These are phyloP conservation scores for Myopa tessellatipennis DNA, from an alignment of 2,888 invertebrate species.

Conservation along the genomic window DNA sequence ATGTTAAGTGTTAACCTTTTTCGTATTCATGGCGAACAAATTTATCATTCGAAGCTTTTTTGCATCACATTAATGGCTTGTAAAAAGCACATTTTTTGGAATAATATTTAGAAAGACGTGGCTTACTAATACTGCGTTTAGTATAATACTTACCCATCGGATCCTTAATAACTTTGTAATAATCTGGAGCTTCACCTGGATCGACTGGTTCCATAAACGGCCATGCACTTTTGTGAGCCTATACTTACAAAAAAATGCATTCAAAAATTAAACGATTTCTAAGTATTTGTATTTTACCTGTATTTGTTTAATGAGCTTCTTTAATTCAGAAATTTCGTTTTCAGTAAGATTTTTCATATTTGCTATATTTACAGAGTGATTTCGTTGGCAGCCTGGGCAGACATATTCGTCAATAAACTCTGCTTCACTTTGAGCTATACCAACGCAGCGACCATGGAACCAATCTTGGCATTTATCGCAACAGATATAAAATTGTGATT, in stretches of 20 bases:
- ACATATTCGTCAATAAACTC: slow-evolving; percentile 96
- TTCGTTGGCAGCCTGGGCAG: slow-evolving; percentile 94
- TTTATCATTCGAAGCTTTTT: too few relatives aligned
- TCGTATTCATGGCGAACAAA: too few relatives aligned
- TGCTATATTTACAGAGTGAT: slow-evolving; percentile 88
- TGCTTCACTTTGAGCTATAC: slow-evolving; percentile 92
- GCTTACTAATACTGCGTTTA: not conserved
- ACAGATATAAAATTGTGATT: slow-evolving; percentile 98
- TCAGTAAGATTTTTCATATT: slow-evolving; percentile 86
- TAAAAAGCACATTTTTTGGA: too few relatives aligned
- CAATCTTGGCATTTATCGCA: slow-evolving; percentile 99
- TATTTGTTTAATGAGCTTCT: slow-evolving; percentile 88
- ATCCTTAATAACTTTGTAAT: slow-evolving; percentile 94
- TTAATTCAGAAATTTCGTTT: slow-evolving; percentile 85
- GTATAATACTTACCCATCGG: slow-evolving; percentile 84
- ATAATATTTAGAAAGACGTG: not conserved
- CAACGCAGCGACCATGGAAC: slow-evolving; percentile 98
- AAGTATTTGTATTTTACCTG: slow-evolving; percentile 71
- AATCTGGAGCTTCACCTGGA: slow-evolving; percentile 95
- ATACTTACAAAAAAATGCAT: not conserved
- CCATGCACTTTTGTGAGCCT: slow-evolving; percentile 96
- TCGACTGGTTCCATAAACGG: slow-evolving; percentile 98
- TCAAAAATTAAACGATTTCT: not conserved
- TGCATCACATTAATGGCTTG: too few relatives aligned
- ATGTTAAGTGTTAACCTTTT: too few relatives aligned